These are phyloP conservation scores for Plecturocebus donacophilus DNA, from an alignment of 2,113 vertebrate genomes.

Conservation along the genomic window DNA sequence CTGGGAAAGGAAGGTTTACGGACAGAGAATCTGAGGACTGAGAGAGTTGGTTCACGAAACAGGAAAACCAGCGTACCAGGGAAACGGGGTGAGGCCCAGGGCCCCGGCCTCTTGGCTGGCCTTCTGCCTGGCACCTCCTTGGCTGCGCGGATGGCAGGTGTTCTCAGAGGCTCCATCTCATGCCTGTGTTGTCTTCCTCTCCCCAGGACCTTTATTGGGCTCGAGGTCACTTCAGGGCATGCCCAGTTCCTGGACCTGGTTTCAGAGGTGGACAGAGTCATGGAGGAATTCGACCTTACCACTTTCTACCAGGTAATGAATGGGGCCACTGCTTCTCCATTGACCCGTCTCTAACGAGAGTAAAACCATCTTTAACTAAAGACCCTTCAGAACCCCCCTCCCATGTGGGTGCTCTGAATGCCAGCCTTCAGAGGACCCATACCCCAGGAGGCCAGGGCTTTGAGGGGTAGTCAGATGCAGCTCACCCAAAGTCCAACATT, in stretches of 20 bases:
- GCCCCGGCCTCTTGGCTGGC: not conserved
- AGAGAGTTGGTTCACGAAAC: not conserved
- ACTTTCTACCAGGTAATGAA: slow-evolving; percentile 92
- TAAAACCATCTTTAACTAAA: not conserved
- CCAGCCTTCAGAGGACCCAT: not conserved
- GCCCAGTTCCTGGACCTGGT: slow-evolving; percentile 90
- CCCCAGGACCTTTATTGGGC: slow-evolving; percentile 93
- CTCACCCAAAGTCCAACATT: not conserved
- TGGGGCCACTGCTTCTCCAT: not conserved
- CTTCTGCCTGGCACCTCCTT: not conserved
- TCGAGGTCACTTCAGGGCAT: slow-evolving; percentile 91
- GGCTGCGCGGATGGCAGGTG: fast-evolving
- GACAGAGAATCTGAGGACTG: not conserved
- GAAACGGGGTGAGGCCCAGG: fast-evolving
- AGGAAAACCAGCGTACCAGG: not conserved
- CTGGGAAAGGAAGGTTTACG: not conserved
- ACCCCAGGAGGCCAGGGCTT: not conserved
- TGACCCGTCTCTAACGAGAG: not conserved
- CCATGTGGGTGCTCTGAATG: fast-evolving
- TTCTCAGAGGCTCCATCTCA: not conserved
- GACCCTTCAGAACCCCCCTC: not conserved
- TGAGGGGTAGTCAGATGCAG: not conserved
- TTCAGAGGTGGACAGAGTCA: slow-evolving; percentile 89
- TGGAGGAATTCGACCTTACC: slow-evolving; percentile 92
- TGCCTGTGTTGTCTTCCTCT: not conserved